Percentiles rank a stretch among this genome's conserved stretches.
phyloP scores from a whole-genome alignment of 1,140 invertebrate genomes.

The Scaptomyza montana region DNA sequence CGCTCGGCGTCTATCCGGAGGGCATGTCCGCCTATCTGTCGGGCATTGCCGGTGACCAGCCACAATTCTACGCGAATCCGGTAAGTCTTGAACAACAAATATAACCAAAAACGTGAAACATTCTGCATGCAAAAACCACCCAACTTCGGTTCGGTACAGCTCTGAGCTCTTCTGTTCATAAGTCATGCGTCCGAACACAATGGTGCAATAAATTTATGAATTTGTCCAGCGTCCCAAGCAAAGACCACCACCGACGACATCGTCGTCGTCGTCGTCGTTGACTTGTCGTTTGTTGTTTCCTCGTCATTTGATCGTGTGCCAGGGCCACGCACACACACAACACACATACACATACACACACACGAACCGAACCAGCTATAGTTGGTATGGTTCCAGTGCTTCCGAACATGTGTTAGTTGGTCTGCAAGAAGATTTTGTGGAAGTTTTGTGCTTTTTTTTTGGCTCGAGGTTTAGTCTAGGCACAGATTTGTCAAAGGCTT shows the following conservation, averaged over 20 bases:
- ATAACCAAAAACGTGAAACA: conserved; percentile 1
- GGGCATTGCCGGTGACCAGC: conserved; percentile 90
- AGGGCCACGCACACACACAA: conserved; percentile 14
- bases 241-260: conserved; percentile 63
- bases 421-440: conserved; percentile 14
- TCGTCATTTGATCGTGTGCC: conserved; percentile 77
- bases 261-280: conserved; percentile 17
- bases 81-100: conserved; percentile 85
- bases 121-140: neutral
- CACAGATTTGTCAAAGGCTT: conserved; percentile 71
- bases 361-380: neutral
- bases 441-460: conserved; percentile 8
- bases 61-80: conserved; percentile 91
- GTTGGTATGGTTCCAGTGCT: conserved; percentile 31
- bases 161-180: conserved; percentile 61
- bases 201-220: conserved; percentile 81
- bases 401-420: conserved; percentile 58
- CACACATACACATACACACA: neutral
- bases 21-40: conserved; percentile 92
- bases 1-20: conserved; percentile 89
- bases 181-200: conserved; percentile 74
- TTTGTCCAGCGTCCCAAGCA: conserved; percentile 69
- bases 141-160: neutral
- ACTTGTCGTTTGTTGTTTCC: too few relatives aligned
- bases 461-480: conserved; percentile 35